A percentile compares a stretch with the other conserved stretches of the same genome.
Evolutionary conservation across 1,140 invertebrate genomes (phyloP).

Genomic region (Gyrodactylus salaris): DNA sequence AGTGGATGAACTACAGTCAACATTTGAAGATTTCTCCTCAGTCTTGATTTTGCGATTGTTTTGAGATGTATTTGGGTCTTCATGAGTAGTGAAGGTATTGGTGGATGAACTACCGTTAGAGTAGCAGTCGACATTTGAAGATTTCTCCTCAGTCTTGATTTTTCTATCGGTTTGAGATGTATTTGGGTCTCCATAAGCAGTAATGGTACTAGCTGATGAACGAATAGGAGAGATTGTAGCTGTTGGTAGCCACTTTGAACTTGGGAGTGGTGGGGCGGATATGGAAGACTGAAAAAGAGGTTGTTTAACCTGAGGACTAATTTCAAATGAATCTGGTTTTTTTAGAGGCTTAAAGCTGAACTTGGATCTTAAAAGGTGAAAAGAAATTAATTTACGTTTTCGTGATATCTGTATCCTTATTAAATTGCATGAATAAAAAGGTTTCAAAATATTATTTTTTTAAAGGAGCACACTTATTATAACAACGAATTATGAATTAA

Average conservation of each 20-base stretch:
- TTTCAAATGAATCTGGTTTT: neutral
- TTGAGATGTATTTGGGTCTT: too few relatives aligned
- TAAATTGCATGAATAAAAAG: too few relatives aligned
- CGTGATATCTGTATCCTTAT: neutral
- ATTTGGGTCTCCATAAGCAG: neutral
- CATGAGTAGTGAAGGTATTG: neutral
- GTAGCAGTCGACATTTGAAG: neutral
- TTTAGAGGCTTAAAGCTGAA: neutral
- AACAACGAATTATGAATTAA: too few relatives aligned
- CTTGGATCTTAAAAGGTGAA: neutral
- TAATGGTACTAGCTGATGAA: neutral
- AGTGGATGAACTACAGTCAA: neutral
- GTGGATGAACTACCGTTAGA: neutral
- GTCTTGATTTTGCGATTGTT: too few relatives aligned
- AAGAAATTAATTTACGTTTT: neutral
- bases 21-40: neutral
- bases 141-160: too few relatives aligned
- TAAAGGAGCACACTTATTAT: too few relatives aligned
- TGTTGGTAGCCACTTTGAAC: neutral
- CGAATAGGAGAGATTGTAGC: neutral
- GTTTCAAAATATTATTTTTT: too few relatives aligned
- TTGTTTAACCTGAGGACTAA: neutral
- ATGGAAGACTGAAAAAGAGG: neutral
- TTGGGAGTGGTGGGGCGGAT: neutral
- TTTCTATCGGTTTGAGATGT: too few relatives aligned